Conservation (phyloP, 2,797 vertebrate species). For the Dicrostonyx torquatus region DNA sequence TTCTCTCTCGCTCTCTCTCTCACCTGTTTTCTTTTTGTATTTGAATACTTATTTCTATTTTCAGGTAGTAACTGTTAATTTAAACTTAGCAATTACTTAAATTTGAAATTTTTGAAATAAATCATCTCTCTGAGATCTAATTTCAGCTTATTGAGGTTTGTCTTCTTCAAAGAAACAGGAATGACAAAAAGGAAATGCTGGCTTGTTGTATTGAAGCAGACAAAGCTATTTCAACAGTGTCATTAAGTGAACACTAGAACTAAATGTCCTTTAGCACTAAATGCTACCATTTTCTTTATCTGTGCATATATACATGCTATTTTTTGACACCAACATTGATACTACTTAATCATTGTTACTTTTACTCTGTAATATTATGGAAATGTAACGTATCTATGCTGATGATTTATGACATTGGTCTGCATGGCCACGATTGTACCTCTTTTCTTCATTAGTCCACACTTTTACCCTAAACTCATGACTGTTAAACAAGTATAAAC, state of each 20-base stretch:
- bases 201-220: background rate
- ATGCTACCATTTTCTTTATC: background rate
- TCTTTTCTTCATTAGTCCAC: background rate
- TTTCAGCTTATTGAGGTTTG: background rate
- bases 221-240: background rate
- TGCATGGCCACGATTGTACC: rapidly evolving
- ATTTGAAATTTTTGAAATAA: background rate
- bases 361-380: background rate
- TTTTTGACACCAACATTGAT: background rate
- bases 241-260: no score
- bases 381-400: background rate
- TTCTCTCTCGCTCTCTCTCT: background rate
- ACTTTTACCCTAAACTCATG: background rate
- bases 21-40: background rate
- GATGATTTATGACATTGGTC: background rate
- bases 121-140: background rate
- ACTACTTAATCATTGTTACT: background rate
- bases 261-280: background rate
- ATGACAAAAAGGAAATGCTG: background rate
- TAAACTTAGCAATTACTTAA: background rate
- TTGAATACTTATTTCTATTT: constrained; percentile 8
- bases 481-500: background rate
- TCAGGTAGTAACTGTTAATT: background rate
- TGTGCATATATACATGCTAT: background rate
- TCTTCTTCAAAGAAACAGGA: background rate